Base-by-base conservation (phyloP, 2,797 vertebrate species). In the Dendrocincla tyrannina region DNA sequence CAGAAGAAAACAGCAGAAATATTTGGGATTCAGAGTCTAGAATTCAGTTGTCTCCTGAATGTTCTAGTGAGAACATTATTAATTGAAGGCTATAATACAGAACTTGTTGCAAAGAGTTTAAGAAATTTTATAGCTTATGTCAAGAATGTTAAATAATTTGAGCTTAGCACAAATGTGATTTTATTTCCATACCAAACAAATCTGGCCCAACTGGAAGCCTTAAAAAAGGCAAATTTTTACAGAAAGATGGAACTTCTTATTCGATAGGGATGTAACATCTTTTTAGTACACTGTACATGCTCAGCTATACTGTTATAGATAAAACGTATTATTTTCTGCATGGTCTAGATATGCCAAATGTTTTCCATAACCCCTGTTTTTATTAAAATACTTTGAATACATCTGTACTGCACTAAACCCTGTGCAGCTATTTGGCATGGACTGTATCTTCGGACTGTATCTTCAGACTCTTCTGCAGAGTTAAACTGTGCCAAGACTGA, bases 351-450 rank as follows among this genome's bases (percentile, higher is more conserved):
- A 72, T 91, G 89, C 81, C 64, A 81, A 91, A 88, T 93, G 62
- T 68, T 94, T 96, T 94, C 75, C 82, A 94, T 69, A 92, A 77
- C 23, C n/a, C 37, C 25, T 66, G 27, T 72, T 92, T 85, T 74
- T 55, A 89, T 66, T 80, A 63, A 88, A 91, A 91, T 88, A 92
- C 85, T 97, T 75, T 73, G 88, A 64, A 88, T 88, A 90, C 74
- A 92, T 80, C 93, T 94, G 91, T 88, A 70, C 42, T 87, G 58
- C 53, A 91, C 93, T 93, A 95, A 94, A 81, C 88, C 35, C 58
- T 82, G 0, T 20, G 32, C 85, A 89, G 80, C 59, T 91, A 64
- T 95, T 96, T 94, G 91, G 88, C 88, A 85, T 55, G 52, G 91
- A 25, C 24, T 93, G 5, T 47, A 33, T 83, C 88, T 91, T 93